Evolutionary conservation across 2,113 vertebrate species (phyloP).

Genomic region (Phyllostomus hastatus): DNA sequence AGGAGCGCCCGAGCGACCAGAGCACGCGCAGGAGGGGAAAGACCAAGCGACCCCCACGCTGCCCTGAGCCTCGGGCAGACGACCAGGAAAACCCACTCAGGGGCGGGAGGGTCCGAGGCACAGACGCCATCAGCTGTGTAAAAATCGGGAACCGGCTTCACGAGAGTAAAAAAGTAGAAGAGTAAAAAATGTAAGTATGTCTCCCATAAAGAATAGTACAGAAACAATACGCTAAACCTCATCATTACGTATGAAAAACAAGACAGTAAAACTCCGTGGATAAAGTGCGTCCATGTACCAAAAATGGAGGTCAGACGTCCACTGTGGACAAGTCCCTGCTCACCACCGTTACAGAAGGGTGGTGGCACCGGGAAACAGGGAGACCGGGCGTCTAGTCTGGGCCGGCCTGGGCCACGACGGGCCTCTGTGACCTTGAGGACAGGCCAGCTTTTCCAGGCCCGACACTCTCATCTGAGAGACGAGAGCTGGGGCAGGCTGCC

Average conservation of each 20-base stretch:
- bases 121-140: not conserved
- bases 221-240: constrained; percentile 32
- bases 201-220: constrained; percentile 19
- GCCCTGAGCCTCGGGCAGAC: not conserved
- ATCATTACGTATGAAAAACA: constrained; percentile 33
- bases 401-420: not conserved
- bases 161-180: constrained; percentile 39
- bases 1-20: not conserved
- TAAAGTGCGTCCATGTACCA: constrained; percentile 65
- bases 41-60: not conserved
- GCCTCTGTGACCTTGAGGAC: not conserved
- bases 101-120: not conserved
- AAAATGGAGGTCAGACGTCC: constrained; percentile 35
- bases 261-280: constrained; percentile 33
- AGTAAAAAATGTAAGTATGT: not conserved
- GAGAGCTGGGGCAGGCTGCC: constrained; percentile 36
- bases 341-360: constrained; percentile 16
- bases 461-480: constrained; percentile 27
- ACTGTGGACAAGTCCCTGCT: constrained; percentile 35
- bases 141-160: constrained; percentile 21
- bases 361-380: not conserved
- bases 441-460: not conserved
- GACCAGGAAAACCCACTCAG: not conserved
- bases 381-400: not conserved
- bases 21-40: not conserved